A percentile compares a stretch with the other conserved stretches of the same genome.
These are phyloP conservation scores for Maniola hyperantus DNA, from an alignment of 2,888 invertebrate species.

Conservation along the genomic window DNA sequence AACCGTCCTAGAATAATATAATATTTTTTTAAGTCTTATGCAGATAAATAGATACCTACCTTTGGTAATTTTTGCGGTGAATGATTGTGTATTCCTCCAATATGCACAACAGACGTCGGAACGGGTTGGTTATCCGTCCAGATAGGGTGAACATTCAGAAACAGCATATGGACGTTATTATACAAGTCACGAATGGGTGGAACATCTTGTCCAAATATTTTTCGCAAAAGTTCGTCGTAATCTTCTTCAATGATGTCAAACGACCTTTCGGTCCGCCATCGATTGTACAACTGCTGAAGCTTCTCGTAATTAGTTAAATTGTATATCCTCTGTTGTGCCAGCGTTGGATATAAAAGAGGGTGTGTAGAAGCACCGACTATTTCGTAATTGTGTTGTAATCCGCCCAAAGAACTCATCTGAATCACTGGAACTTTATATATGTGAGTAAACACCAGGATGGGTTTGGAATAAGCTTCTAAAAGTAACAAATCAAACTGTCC, in stretches of 20 bases:
- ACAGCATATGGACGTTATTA: constrained; percentile 59
- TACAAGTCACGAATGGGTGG: constrained; percentile 45
- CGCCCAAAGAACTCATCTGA: constrained; percentile 49
- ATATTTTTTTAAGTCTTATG: too few relatives aligned
- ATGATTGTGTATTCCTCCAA: constrained; percentile 66
- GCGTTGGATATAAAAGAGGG: constrained; percentile 49
- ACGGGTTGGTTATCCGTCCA: constrained; percentile 60
- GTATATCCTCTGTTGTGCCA: constrained; percentile 40
- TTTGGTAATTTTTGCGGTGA: constrained; percentile 57
- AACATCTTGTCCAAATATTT: constrained; percentile 46
- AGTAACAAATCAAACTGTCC: constrained; percentile 51
- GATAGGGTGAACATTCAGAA: constrained; percentile 64
- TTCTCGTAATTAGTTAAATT: constrained; percentile 50
- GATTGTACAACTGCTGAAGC: constrained; percentile 41
- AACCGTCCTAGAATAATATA: too few relatives aligned
- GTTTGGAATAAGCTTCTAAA: constrained; percentile 45
- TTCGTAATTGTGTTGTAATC: constrained; percentile 36
- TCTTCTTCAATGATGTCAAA: not conserved
- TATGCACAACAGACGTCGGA: constrained; percentile 61
- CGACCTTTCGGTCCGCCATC: not conserved
- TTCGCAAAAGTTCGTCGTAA: constrained; percentile 42
- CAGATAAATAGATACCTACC: constrained; percentile 23
- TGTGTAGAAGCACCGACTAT: constrained; percentile 46
- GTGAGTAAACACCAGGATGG: constrained; percentile 47
- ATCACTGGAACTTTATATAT: constrained; percentile 54